Evolutionary conservation across 2,888 invertebrate genomes (phyloP), one percentile per base, ranked within the genome.

Genomic region (Drosophila antonietae): DNA sequence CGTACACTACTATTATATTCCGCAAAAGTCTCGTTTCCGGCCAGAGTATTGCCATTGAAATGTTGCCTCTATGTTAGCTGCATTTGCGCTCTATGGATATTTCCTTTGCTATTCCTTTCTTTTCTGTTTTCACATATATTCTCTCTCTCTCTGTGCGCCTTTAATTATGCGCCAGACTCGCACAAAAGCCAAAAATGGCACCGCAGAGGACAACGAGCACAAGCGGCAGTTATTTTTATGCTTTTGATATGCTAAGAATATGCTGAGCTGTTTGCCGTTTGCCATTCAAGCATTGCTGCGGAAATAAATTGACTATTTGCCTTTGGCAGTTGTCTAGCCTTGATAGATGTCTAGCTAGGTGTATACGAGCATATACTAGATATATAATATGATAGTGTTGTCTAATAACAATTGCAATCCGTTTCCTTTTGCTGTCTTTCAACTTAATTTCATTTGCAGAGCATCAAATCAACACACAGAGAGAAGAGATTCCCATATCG

Each of bases 131-230:
- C 28, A 28, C 28, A 28, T 28, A 28, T 28, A 28, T 28, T 28
- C 28, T n/a, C 5, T 41, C 15, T 7, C 15, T 55, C 9, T 28
- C n/a, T 14, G 52, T 71, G 55, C 69, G 55, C 44, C 74, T 77
- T 83, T 83, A 83, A 88, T 85, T 83, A 83, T 83, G 80, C 72
- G 85, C 70, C 68, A 73, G 65, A 69, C 51, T 61, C 46, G 44
- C 59, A 68, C 59, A 75, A 62, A 66, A 60, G 60, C 23, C 49
- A 47, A 76, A 58, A 55, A 65, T 37, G 65, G n/a, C 67, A 55
- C 44, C 64, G 33, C 53, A 58, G 59, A 46, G 55, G n/a, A 71
- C 64, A 46, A 20, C 20, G 12, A 44, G 12, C 44, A 59, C 53
- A 77, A 61, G 46, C 58, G 37, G 10, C 49, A 35, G 63, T 41